These are phyloP conservation scores for Dorcus parallelipipedus DNA, from an alignment of 2,888 invertebrate species.

Conservation along the genomic window DNA sequence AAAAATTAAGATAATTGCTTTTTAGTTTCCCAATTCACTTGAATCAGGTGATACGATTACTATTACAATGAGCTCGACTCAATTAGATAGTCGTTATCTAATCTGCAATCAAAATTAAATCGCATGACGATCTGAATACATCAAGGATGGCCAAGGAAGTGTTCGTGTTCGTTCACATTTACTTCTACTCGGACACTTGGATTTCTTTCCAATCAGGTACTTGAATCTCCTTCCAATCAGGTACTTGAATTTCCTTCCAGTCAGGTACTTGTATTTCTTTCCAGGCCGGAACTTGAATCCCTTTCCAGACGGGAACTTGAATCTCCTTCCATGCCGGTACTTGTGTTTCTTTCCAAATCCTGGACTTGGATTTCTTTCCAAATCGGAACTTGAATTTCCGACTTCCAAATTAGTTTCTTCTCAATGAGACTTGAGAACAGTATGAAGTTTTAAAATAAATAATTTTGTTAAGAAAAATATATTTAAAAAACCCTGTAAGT, in stretches of 20 bases:
- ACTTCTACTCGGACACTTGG: conserved; percentile 63
- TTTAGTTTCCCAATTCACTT: not conserved
- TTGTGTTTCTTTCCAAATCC: conserved; percentile 65
- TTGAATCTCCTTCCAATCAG: conserved; percentile 66
- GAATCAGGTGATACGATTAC: not conserved
- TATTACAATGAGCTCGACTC: not conserved
- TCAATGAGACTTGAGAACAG: no score
- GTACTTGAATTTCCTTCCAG: conserved; percentile 69
- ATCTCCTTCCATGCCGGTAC: conserved; percentile 73
- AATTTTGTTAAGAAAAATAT: no score
- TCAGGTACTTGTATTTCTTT: conserved; percentile 67
- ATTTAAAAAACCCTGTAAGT: no score
- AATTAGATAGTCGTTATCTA: no score
- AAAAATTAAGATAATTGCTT: conserved; percentile 11
- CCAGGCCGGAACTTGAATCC: conserved; percentile 69
- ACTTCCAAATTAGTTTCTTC: conserved; percentile 72
- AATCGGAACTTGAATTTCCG: conserved; percentile 68
- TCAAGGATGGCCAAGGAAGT: no score
- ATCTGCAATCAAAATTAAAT: no score
- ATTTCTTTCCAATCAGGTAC: conserved; percentile 63
- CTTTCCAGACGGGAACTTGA: conserved; percentile 75
- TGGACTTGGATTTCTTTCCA: conserved; percentile 80
- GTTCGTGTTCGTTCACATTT: conserved; percentile 45
- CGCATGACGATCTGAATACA: no score
- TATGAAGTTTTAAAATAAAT: no score